Conservation (phyloP, 2,888 invertebrate species). For the Aporophyla nigra region DNA sequence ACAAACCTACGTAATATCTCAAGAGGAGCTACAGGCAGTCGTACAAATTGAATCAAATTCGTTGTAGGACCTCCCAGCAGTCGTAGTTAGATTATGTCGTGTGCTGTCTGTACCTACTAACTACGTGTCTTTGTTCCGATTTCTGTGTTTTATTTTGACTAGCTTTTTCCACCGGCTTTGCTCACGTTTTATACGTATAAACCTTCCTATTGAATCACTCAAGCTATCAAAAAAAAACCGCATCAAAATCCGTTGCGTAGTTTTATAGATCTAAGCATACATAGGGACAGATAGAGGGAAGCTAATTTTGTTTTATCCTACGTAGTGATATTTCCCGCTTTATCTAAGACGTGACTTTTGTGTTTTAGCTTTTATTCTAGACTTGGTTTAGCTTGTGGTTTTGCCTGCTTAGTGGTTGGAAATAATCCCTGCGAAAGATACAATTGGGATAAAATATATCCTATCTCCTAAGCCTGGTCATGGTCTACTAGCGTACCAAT, state of each 20-base stretch:
- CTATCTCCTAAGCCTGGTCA: too few relatives aligned
- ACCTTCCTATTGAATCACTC: too few relatives aligned
- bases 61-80: not conserved
- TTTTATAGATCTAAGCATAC: too few relatives aligned
- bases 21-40: slow-evolving; percentile 8
- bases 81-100: slow-evolving; percentile 37
- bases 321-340: slow-evolving; percentile 26
- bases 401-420: not conserved
- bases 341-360: slow-evolving; percentile 34
- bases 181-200: too few relatives aligned
- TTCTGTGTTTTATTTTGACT: slow-evolving; percentile 13
- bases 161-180: too few relatives aligned
- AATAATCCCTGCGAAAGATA: not conserved
- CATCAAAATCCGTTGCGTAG: too few relatives aligned
- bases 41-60: slow-evolving; percentile 51
- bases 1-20: slow-evolving; percentile 36
- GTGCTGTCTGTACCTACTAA: slow-evolving; percentile 20
- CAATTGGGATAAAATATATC: not conserved
- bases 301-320: too few relatives aligned
- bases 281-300: too few relatives aligned
- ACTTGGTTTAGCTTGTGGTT: not conserved
- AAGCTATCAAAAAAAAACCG: too few relatives aligned
- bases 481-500: too few relatives aligned
- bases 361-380: not conserved
- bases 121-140: slow-evolving; percentile 30